Percentiles rank a stretch among this genome's conserved stretches.
Evolutionary conservation across 2,113 vertebrate genomes (phyloP).

Genomic region (Benitochromis conjunctus): DNA sequence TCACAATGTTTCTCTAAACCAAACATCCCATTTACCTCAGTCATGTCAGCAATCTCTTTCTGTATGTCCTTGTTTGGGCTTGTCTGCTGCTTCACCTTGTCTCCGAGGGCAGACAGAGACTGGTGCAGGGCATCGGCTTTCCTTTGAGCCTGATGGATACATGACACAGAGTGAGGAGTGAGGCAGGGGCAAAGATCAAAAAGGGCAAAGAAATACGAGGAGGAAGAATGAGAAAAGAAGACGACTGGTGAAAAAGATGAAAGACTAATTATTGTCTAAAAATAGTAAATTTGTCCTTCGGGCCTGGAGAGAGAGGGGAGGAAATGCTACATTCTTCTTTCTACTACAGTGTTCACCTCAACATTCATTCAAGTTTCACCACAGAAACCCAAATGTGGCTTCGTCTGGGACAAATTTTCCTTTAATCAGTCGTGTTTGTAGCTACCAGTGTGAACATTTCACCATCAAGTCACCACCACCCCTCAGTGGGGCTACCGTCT

Average conservation of each 20-base stretch:
- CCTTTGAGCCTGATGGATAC: constrained; percentile 81
- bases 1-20: background rate
- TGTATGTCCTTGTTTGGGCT: constrained; percentile 92
- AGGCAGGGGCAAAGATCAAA: background rate
- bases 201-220: background rate
- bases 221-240: background rate
- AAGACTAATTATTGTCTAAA: constrained; percentile 10
- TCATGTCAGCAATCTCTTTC: constrained; percentile 88
- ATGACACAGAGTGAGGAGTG: background rate
- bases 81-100: constrained; percentile 87
- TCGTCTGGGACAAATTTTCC: background rate
- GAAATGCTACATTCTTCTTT: background rate
- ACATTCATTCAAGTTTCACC: constrained; percentile 9
- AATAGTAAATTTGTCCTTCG: constrained; percentile 4
- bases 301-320: background rate
- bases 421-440: background rate
- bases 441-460: background rate
- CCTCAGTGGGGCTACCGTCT: background rate
- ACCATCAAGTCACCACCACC: background rate
- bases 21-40: constrained; percentile 77
- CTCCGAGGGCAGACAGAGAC: constrained; percentile 74
- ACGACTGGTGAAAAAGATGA: background rate
- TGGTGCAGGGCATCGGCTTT: constrained; percentile 84
- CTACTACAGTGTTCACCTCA: background rate
- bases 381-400: background rate